Conservation (phyloP, 2,113 vertebrate species). For the Theristicus caerulescens region DNA sequence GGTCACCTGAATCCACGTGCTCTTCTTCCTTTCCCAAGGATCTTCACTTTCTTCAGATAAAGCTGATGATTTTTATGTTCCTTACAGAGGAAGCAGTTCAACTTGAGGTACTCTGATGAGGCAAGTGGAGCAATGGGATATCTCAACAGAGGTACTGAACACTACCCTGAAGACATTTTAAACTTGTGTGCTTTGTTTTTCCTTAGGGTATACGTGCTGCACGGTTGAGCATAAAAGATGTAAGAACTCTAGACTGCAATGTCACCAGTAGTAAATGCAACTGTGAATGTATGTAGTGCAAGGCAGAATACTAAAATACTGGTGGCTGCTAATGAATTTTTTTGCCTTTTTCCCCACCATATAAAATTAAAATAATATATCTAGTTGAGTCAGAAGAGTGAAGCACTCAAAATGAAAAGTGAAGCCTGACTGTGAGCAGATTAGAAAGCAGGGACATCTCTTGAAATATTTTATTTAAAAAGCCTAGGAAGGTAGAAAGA, state of each 20-base stretch:
- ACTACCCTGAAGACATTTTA: not conserved
- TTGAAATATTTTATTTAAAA: not conserved
- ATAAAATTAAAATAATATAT: not conserved
- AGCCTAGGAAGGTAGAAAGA: not conserved
- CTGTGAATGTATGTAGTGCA: not conserved
- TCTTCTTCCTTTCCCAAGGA: not conserved
- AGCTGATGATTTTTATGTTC: not conserved
- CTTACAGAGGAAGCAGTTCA: not conserved
- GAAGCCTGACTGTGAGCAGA: not conserved
- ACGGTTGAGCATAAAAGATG: not conserved
- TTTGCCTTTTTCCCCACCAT: not conserved
- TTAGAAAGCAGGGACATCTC: not conserved
- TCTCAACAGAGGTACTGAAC: not conserved
- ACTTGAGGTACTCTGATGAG: not conserved
- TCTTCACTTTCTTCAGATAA: not conserved
- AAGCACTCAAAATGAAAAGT: not conserved
- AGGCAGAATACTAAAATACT: not conserved
- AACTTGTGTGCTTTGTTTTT: not conserved
- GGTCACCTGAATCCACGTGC: not conserved
- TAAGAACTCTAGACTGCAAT: not conserved
- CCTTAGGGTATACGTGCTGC: not conserved
- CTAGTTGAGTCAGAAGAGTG: not conserved
- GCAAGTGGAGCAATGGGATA: not conserved
- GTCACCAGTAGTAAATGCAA: not conserved
- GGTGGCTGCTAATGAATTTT: not conserved